These are phyloP conservation scores for Gypaetus barbatus DNA, from an alignment of 2,797 vertebrate genomes.

Conservation along the genomic window DNA sequence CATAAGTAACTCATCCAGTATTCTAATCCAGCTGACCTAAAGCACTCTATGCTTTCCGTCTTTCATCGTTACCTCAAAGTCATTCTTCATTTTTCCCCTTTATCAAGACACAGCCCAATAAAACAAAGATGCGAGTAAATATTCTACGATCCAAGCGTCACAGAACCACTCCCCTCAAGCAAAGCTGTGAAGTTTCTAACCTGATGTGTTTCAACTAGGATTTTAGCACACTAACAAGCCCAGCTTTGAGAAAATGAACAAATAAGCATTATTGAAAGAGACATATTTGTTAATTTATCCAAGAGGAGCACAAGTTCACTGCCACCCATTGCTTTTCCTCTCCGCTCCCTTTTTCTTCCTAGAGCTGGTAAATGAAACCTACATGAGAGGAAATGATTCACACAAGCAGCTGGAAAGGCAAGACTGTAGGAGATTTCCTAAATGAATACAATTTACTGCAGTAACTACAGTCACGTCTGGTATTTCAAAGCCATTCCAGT, in stretches of 20 bases:
- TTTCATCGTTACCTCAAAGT: background rate
- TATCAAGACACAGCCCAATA: background rate
- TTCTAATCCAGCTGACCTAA: background rate
- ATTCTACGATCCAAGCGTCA: background rate
- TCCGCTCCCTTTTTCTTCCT: background rate
- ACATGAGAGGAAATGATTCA: conserved; percentile 18
- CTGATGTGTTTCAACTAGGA: background rate
- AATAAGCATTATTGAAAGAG: background rate
- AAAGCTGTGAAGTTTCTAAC: background rate
- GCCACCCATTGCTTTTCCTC: conserved; percentile 7
- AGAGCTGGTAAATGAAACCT: background rate
- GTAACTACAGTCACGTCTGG: background rate
- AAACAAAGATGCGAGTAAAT: background rate
- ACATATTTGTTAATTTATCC: conserved; percentile 1
- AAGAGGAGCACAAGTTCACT: conserved; percentile 6
- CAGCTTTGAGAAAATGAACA: background rate
- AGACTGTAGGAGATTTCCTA: conserved; percentile 26
- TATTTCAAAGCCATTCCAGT: conserved; percentile 39
- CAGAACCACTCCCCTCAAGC: background rate
- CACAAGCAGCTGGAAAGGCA: conserved; percentile 11
- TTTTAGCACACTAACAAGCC: background rate
- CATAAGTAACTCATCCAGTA: background rate
- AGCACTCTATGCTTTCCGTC: background rate
- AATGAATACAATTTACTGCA: conserved; percentile 4
- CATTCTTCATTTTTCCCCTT: background rate